A percentile compares a stretch with the other conserved stretches of the same genome.
Conservation (phyloP, 2,113 vertebrate species). For the Aythya baeri region DNA sequence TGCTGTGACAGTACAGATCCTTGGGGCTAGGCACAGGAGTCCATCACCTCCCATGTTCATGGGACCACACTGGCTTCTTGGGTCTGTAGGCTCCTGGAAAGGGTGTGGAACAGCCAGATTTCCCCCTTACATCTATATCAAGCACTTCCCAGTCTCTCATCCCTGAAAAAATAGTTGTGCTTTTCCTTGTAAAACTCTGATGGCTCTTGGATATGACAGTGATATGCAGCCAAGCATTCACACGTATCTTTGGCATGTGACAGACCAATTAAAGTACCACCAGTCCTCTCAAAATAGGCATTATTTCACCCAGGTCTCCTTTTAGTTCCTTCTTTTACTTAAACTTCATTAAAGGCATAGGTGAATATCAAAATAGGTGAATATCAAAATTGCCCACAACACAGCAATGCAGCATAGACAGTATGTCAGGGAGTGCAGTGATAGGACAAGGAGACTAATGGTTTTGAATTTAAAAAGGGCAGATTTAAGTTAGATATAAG, state of each 20-base stretch:
- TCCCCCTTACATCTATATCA: rapidly evolving
- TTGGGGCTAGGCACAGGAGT: neutral
- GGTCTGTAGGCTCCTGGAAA: neutral
- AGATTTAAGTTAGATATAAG: too few species aligned
- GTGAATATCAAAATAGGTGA: neutral
- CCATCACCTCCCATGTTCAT: rapidly evolving
- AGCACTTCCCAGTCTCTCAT: neutral
- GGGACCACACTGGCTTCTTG: rapidly evolving
- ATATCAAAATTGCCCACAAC: neutral
- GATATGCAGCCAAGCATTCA: neutral
- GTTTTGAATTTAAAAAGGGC: too few species aligned
- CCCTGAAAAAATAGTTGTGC: neutral
- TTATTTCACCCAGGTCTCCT: neutral
- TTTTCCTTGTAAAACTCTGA: neutral
- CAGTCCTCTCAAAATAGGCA: neutral
- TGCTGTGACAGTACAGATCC: neutral
- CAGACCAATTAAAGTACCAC: neutral
- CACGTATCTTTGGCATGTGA: neutral
- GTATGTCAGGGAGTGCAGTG: too few species aligned
- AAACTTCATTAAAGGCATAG: neutral
- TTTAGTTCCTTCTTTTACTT: neutral
- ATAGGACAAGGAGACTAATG: too few species aligned
- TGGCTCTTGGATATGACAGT: neutral
- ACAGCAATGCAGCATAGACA: neutral
- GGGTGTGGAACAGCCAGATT: rapidly evolving